Evolutionary conservation across 2,113 vertebrate species (phyloP), one percentile per base, ranked within the genome.

Genomic region (Brachirus orientalis): DNA sequence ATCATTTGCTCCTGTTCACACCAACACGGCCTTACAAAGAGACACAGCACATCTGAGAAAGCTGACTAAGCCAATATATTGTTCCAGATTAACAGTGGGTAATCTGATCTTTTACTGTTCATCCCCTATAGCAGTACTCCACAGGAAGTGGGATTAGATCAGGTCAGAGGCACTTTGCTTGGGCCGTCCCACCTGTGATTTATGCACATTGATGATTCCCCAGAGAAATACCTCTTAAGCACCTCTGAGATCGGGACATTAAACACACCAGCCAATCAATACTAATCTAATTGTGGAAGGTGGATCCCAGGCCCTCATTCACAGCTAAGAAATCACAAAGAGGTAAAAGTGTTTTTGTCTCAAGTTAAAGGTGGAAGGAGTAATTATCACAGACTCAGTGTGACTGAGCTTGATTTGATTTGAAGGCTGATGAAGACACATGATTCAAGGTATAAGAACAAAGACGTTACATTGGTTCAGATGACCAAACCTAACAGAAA

Each of bases 71-170:
- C 76, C 86, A 90, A 88, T 90, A 88, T 88, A 78, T 80, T 86
- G 84, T 91, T 85, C 88, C 67, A 80, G 86, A 91, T 90, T 89
- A 89, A 72, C 85, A 67, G 58, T 2, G 45, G 52, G 62, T 91
- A 91, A 90, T 88, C 78, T 70, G 56, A 48, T 72, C 79, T 79
- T 52, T 89, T 77, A 82, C 85, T 80, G 74, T 75, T 86, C 75
- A 82, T 43, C 56, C 70, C 56, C 51, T 54, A 66, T 43, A 68
- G 76, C 69, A 71, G 35, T 65, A 76, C 80, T 58, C 22, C 20
- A 80, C 70, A 85, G 86, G 81, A 84, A 86, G 85, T 73, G 47
- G 69, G 83, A 89, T 90, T 88, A 84, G 54, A 81, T 76, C 47
- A 68, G 74, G 83, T 80, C 73, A 52, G 40, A 65, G 52, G 38